These are phyloP conservation scores for Phalera bucephala DNA, from an alignment of 2,888 invertebrate genomes.

Conservation along the genomic window DNA sequence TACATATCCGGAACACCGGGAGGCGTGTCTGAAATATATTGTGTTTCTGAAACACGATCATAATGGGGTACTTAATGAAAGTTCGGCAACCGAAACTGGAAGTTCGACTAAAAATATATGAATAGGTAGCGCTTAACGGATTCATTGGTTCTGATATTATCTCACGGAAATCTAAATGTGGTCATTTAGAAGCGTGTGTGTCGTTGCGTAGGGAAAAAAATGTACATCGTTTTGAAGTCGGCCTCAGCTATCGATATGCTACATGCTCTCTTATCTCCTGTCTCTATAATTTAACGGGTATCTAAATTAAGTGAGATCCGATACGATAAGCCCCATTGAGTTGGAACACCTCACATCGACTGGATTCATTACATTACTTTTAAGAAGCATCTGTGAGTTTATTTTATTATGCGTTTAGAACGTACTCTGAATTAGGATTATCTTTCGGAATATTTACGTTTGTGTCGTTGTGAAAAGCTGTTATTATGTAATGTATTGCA, in stretches of 20 bases:
- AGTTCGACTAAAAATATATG: conserved; percentile 19
- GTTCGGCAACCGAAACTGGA: conserved; percentile 26
- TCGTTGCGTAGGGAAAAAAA: conserved; percentile 55
- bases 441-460: conserved; percentile 18
- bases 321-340: conserved; percentile 75
- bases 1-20: conserved; percentile 70
- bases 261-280: conserved; percentile 67
- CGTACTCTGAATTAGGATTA: conserved; percentile 30
- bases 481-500: conserved; percentile 3
- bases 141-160: conserved; percentile 54
- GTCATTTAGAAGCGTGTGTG: conserved; percentile 62
- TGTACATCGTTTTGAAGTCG: conserved; percentile 49
- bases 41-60: conserved; percentile 53
- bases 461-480: conserved; percentile 8
- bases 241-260: conserved; percentile 63
- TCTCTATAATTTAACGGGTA: conserved; percentile 75
- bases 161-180: conserved; percentile 64
- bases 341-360: conserved; percentile 63
- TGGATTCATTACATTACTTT: conserved; percentile 67
- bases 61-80: conserved; percentile 29
- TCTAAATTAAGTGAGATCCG: conserved; percentile 78
- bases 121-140: conserved; percentile 43
- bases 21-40: conserved; percentile 69
- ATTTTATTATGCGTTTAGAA: conserved; percentile 54
- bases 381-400: conserved; percentile 54